Evolutionary conservation across 2,113 vertebrate species (phyloP).

Genomic region (Mustelus asterias): DNA sequence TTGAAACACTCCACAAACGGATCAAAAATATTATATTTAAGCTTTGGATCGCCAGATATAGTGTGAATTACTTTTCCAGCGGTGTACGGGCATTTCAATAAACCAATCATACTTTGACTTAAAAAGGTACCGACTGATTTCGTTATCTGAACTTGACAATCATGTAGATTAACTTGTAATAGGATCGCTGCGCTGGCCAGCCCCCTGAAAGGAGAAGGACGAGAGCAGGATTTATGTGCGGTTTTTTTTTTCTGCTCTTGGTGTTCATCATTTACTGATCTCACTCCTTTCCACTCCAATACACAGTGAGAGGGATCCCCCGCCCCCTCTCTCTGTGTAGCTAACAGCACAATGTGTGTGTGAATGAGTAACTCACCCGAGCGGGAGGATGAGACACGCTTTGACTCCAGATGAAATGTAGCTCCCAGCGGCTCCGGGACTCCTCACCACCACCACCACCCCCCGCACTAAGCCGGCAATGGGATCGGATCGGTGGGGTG

Average conservation of each 20-base stretch:
- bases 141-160: constrained; percentile 7
- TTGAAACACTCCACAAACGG: background rate
- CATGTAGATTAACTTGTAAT: background rate
- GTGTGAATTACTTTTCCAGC: background rate
- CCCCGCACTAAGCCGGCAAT: background rate
- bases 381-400: constrained; percentile 14
- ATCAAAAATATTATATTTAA: background rate
- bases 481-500: background rate
- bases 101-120: background rate
- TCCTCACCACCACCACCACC: background rate
- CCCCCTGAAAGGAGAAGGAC: background rate
- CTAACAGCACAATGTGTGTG: background rate
- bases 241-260: background rate
- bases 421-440: background rate
- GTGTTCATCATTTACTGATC: background rate
- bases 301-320: background rate
- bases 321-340: background rate
- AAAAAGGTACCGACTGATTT: background rate
- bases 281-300: background rate
- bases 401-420: constrained; percentile 16
- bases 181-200: background rate
- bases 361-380: constrained; percentile 17
- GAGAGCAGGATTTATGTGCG: background rate
- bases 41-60: background rate
- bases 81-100: background rate